Conservation (phyloP, 2,797 vertebrate species). For the Poeciliopsis presidionis region DNA sequence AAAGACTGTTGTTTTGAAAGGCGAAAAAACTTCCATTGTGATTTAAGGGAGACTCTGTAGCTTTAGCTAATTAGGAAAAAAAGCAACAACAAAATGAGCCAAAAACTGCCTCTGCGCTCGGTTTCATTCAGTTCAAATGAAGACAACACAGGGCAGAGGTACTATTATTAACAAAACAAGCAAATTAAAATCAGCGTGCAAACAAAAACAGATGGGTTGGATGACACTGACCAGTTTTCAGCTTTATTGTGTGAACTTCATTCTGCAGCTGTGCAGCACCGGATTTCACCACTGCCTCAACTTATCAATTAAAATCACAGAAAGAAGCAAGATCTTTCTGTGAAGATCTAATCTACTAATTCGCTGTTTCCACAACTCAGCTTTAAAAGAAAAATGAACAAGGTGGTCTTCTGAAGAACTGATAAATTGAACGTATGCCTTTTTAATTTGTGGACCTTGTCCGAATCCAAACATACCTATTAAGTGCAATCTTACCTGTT, state of each 20-base stretch:
- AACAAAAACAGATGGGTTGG: not conserved
- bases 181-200: not conserved
- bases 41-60: not conserved
- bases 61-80: not conserved
- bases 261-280: not conserved
- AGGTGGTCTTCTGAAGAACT: constrained; percentile 28
- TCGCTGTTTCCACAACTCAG: constrained; percentile 12
- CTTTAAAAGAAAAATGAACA: constrained; percentile 29
- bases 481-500: constrained; percentile 89
- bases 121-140: not conserved
- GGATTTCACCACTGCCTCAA: not conserved
- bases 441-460: constrained; percentile 15
- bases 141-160: not conserved
- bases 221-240: not conserved
- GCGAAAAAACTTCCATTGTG: not conserved
- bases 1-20: not conserved
- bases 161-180: not conserved
- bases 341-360: no score
- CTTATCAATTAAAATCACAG: not conserved
- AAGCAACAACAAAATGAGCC: not conserved
- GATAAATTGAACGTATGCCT: constrained; percentile 21
- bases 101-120: not conserved
- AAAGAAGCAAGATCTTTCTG: no score
- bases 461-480: constrained; percentile 1
- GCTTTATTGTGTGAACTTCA: not conserved